Conservation (phyloP, 1,140 invertebrate genomes). For the Drosophila sp. region DNA sequence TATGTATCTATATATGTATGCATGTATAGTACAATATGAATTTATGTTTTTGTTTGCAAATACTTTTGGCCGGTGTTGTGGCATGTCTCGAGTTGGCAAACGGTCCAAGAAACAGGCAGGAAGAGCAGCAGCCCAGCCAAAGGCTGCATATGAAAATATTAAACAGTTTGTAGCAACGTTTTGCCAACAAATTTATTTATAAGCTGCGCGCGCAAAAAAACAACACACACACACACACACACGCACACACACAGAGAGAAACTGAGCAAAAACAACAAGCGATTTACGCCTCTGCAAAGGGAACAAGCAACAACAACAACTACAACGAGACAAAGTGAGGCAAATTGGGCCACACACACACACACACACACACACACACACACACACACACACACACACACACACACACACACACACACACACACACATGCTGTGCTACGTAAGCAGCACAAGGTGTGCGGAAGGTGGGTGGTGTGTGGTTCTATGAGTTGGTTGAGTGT, state of each 20-base stretch:
- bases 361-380: slow-evolving; percentile 10
- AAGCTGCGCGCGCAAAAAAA: slow-evolving; percentile 52
- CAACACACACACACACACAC: neutral
- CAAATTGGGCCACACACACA: slow-evolving; percentile 53
- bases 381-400: slow-evolving; percentile 25
- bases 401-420: slow-evolving; percentile 20
- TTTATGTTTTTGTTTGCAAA: slow-evolving; percentile 82
- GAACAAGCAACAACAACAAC: slow-evolving; percentile 44
- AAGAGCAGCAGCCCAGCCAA: slow-evolving; percentile 28
- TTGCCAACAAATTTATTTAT: slow-evolving; percentile 67
- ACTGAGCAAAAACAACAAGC: slow-evolving; percentile 57
- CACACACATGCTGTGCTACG: slow-evolving; percentile 15
- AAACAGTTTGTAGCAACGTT: slow-evolving; percentile 28
- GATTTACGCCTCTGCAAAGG: slow-evolving; percentile 52
- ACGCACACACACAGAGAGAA: neutral
- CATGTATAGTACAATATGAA: slow-evolving; percentile 70
- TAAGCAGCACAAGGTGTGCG: slow-evolving; percentile 48
- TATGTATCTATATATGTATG: slow-evolving; percentile 42
- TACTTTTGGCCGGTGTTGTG: slow-evolving; percentile 67
- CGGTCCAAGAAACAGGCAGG: slow-evolving; percentile 32
- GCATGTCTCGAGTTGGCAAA: slow-evolving; percentile 55
- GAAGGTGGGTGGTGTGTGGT: slow-evolving; percentile 12
- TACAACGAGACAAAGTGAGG: slow-evolving; percentile 53
- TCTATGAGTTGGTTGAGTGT: neutral
- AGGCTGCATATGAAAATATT: slow-evolving; percentile 36